Evolutionary conservation across 2,797 vertebrate species (phyloP).

Genomic region (Telmatherina bonti): DNA sequence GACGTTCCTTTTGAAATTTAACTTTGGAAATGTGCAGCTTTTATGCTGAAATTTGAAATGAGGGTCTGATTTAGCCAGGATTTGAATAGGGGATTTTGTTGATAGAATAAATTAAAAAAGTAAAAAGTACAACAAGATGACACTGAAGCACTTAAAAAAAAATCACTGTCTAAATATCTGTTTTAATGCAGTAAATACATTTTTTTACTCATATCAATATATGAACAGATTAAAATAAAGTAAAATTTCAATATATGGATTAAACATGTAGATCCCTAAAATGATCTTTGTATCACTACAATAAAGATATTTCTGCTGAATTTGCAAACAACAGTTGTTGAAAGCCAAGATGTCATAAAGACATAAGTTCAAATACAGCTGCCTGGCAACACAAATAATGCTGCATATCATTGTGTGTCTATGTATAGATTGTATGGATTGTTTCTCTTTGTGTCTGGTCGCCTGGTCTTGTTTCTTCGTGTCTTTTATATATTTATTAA

Average conservation of each 20-base stretch:
- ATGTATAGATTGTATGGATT: no score
- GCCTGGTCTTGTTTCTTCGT: neutral
- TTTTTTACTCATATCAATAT: no score
- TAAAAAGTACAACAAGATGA: neutral
- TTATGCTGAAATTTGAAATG: neutral
- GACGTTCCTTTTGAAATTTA: neutral
- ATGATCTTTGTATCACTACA: neutral
- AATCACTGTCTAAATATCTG: no score
- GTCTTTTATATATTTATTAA: neutral
- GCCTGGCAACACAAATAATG: constrained; percentile 1
- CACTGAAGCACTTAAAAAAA: no score
- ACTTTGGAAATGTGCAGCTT: constrained; percentile 3
- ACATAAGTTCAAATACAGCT: constrained; percentile 1
- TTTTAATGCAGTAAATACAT: no score
- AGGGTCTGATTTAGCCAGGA: neutral
- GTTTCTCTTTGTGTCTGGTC: neutral
- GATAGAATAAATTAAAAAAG: neutral
- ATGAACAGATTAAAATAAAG: no score
- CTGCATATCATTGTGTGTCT: neutral
- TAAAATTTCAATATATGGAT: neutral
- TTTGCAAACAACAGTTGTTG: neutral
- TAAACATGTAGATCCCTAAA: neutral
- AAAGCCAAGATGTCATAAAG: neutral
- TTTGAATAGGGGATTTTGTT: neutral
- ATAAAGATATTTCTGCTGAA: neutral